Base-by-base conservation (phyloP, 2,888 invertebrate species). In the Andrena dorsata region DNA sequence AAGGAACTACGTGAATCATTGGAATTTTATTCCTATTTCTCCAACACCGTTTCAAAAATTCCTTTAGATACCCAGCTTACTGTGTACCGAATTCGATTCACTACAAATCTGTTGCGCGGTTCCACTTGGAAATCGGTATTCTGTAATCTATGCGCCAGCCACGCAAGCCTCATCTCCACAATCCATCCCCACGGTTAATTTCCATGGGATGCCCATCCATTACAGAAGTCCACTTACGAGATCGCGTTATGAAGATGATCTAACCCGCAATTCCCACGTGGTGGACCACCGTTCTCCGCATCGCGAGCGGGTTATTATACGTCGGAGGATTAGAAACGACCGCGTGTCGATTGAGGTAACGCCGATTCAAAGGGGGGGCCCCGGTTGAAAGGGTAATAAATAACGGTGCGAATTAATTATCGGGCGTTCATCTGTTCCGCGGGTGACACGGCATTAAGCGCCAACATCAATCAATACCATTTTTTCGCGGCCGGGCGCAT, bases 321-420 rank as follows among this genome's bases (percentile, higher is more conserved):
- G 23, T 26, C 23, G 23, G 30, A 32, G 20, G 20, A 28, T 66
- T 56, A 68, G 8, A 35, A 56, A 35, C 23, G 41, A 10, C 49
- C 51, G n/a, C 65, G 10, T 16, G 13, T 41, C 30, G n/a, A 47
- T 63, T 10, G 56, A 23, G 23, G 16, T 41, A 53, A 23, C 47
- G 16, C 30, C 23, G 47, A 47, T 26, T 47, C 23, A 47, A 28
- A 63, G 23, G 23, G n/a, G n/a, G 6, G 2, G 41, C 53, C 51
- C 2, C 23, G n/a, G 58, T 32, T 35, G 47, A 26, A 47, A 47
- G 23, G 56, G 30, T 49, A 58, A 76, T 64, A 56, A 73, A 76
- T 76, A 74, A 74, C 32, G 47, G 13, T 8, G 13, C 23, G 30
- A 74, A 76, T 76, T 76, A 74, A 76, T 76, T 73, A 76, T 56